A percentile compares a stretch with the other conserved stretches of the same genome.
Conservation (phyloP, 1,140 invertebrate species). For the Pseudomyrmex dendroicus region DNA sequence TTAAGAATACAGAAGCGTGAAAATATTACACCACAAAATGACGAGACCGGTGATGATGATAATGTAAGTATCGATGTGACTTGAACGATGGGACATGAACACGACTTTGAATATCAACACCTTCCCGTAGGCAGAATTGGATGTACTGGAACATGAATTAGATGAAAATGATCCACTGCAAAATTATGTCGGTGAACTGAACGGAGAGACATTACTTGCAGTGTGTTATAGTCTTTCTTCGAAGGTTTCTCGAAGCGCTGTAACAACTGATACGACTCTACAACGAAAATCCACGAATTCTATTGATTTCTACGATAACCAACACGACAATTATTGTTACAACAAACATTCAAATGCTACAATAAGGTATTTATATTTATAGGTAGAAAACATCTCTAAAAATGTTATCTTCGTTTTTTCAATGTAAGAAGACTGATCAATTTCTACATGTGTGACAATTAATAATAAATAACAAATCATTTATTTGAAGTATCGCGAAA, state of each 20-base stretch:
- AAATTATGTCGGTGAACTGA: conserved; percentile 75
- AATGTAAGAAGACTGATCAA: not conserved
- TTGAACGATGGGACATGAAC: not conserved
- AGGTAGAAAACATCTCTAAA: no score
- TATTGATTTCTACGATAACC: conserved; percentile 27
- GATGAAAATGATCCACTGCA: conserved; percentile 80
- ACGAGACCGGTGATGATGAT: conserved; percentile 77
- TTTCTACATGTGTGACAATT: no score
- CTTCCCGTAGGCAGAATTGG: conserved; percentile 75
- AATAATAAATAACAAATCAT: not conserved
- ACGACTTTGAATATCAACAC: not conserved
- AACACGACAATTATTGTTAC: conserved; percentile 24
- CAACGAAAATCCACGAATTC: conserved; percentile 19
- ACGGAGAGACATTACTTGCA: conserved; percentile 76
- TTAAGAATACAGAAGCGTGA: conserved; percentile 75
- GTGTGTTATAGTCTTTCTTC: conserved; percentile 71
- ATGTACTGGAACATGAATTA: conserved; percentile 78
- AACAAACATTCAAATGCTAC: conserved; percentile 7
- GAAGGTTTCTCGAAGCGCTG: conserved; percentile 20
- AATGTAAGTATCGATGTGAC: conserved; percentile 65
- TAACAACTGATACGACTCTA: conserved; percentile 20
- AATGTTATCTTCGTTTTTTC: not conserved
- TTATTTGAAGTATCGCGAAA: conserved; percentile 10
- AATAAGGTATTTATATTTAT: conserved; percentile 52
- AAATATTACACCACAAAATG: conserved; percentile 65